Base-by-base conservation (phyloP, 2,888 invertebrate species). In the Ennomos quercinarius region DNA sequence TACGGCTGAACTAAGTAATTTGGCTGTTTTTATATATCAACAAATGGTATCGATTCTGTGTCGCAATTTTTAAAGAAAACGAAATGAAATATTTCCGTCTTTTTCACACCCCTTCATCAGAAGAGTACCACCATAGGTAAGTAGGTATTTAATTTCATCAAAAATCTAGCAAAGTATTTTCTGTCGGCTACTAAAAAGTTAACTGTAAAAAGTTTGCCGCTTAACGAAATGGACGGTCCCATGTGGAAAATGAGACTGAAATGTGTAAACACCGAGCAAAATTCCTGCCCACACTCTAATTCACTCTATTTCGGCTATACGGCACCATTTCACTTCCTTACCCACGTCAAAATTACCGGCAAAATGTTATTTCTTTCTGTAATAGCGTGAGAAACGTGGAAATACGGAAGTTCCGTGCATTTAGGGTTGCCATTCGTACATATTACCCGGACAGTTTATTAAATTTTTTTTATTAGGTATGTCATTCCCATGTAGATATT, bases 321-420 rank as follows among this genome's bases (percentile, higher is more conserved):
- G 50, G 35, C n/a, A 46, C 50, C 60, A 38, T 59, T 59, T 58
- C 51, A 54, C 46, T 47, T 38, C 45, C 51, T 47, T 34, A 64
- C 63, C 64, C 67, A 53, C 66, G 66, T 67, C 67, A 67, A 50
- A 68, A 65, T 65, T 65, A 67, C 67, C 50, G 44, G 41, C 50
- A 61, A 67, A 66, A 69, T 60, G 63, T 64, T 67, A 67, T 66
- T 67, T 62, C 52, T 59, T 61, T 62, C 59, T 63, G 58, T 62
- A 66, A 68, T 68, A 66, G 62, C 51, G 42, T 51, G 50, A 39
- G 58, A 49, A 63, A 68, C 52, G 64, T 55, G 64, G 36, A 65
- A 65, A 68, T 64, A 64, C 51, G 52, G 62, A 27, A 47, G 53
- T 41, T 50, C 10, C 51, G 50, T 52, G 34, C 34, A 34, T 36